Base-by-base conservation (phyloP, 1,140 invertebrate genomes). In the Cyphomyrmex costatus region DNA sequence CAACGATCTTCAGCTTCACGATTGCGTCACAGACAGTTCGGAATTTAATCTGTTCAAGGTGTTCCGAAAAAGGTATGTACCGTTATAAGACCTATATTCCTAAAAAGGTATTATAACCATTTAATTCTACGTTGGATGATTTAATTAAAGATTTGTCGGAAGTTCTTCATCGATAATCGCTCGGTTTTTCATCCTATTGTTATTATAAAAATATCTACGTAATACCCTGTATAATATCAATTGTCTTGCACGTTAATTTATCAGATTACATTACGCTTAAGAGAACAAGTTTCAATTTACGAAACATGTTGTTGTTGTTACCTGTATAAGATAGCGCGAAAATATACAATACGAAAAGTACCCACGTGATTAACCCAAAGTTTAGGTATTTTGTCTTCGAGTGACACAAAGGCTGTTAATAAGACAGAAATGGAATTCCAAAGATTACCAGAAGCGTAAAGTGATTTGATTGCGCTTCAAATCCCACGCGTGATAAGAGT, bases 1-100 rank as follows among this genome's bases (percentile, higher is more conserved):
- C 33, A 58, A 42, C 78, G 21, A 71, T 30, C 65, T 36, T 56
- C 65, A 58, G 71, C 33, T 14, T 42, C 16, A 12, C 0, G 66
- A 14, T 73, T 73, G 51, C 66, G 53, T 73, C 66, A 60, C 21
- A 73, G n/a, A 58, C n/a, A 58, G 21, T 58, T 42, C 19, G 66
- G 33, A 82, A 82, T 82, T 71, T 73, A 73, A 82, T 60, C 66
- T 82, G 70, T 30, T 51, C 79, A 24, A 82, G 53, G 36, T 82
- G 30, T 82, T 46, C 70, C 61, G 14, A 70, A 51, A 27, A 46
- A 53, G 24, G 12, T 58, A 42, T n/a, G n/a, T 36, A 51, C 77
- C 78, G 66, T 82, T 71, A 68, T 12, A 10, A 53, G 61, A 68
- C 77, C 77, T 68, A 79, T 79, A 79, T 79, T 68, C 30, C 42